Conservation (phyloP, 2,888 invertebrate species). For the Macaria liturata region DNA sequence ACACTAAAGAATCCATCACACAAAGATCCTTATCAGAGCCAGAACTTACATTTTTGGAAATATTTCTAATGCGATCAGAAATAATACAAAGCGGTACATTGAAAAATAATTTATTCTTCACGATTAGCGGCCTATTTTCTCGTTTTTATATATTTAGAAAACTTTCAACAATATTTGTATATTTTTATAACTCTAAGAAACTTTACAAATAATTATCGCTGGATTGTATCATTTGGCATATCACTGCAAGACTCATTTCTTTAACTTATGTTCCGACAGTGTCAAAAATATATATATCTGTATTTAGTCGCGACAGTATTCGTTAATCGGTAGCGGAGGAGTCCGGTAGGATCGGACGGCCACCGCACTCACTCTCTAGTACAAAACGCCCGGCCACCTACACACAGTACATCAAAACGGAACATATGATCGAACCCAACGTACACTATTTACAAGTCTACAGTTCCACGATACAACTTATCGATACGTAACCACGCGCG, state of each 20-base stretch:
- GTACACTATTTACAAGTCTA: conserved; percentile 69
- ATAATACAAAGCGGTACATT: conserved; percentile 69
- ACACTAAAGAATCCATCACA: no score
- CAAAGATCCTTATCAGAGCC: not conserved
- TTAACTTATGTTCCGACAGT: conserved; percentile 47
- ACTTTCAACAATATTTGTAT: conserved; percentile 81
- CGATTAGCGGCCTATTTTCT: conserved; percentile 72
- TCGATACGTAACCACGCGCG: conserved; percentile 53
- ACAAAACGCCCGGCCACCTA: conserved; percentile 60
- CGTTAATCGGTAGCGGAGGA: conserved; percentile 21
- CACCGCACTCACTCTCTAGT: conserved; percentile 49
- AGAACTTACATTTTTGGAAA: not conserved
- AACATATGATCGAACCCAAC: conserved; percentile 68
- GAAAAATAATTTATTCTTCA: conserved; percentile 82
- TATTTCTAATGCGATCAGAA: conserved; percentile 31
- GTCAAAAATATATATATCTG: conserved; percentile 58
- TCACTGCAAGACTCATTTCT: conserved; percentile 74
- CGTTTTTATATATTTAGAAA: conserved; percentile 80
- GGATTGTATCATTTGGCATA: conserved; percentile 80
- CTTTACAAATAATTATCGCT: conserved; percentile 76
- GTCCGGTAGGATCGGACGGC: conserved; percentile 16
- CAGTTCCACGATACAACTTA: conserved; percentile 69
- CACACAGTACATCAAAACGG: conserved; percentile 75
- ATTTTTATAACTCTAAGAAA: conserved; percentile 75
- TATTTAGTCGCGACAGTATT: conserved; percentile 20